These are phyloP conservation scores for Chrysogorgia sp. DNA, from an alignment of 92 coral and sea anemone species.

Conservation along the genomic window DNA sequence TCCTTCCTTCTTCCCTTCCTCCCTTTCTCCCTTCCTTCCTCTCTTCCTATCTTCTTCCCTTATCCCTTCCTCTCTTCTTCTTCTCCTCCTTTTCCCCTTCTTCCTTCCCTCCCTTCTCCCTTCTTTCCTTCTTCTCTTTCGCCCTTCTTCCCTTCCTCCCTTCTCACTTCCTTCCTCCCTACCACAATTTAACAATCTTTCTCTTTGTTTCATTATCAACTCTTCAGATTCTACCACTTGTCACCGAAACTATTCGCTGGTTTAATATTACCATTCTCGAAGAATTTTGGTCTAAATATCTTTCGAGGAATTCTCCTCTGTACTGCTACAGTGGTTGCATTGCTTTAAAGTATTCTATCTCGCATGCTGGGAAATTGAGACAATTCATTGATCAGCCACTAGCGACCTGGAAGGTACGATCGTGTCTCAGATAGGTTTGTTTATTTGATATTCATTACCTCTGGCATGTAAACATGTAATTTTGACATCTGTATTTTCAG, in stretches of 20 bases:
- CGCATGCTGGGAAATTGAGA: conserved; percentile 86
- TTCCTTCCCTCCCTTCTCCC: too few relatives aligned
- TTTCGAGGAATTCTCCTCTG: conserved; percentile 73
- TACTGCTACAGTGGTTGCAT: conserved; percentile 88
- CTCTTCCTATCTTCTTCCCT: neutral
- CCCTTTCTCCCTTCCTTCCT: too few relatives aligned
- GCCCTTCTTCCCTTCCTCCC: too few relatives aligned
- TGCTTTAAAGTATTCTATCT: conserved; percentile 77
- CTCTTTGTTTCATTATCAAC: too few relatives aligned
- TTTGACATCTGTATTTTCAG: conserved; percentile 37
- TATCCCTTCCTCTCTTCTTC: neutral
- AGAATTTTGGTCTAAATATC: conserved; percentile 78
- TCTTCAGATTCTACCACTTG: conserved; percentile 79
- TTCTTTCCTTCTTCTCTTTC: neutral
- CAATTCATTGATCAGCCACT: conserved; percentile 93
- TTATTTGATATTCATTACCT: too few relatives aligned
- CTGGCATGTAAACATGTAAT: neutral
- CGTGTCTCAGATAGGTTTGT: neutral
- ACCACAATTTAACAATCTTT: too few relatives aligned
- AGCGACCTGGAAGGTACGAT: conserved; percentile 88
- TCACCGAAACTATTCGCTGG: conserved; percentile 93
- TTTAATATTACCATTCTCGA: conserved; percentile 84
- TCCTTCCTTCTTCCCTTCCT: neutral
- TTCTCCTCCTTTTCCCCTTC: too few relatives aligned
- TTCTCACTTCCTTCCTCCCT: too few relatives aligned